Percentiles rank a stretch among this genome's conserved stretches.
Evolutionary conservation across 2,797 vertebrate genomes (phyloP).

Genomic region (Lates japonicus): DNA sequence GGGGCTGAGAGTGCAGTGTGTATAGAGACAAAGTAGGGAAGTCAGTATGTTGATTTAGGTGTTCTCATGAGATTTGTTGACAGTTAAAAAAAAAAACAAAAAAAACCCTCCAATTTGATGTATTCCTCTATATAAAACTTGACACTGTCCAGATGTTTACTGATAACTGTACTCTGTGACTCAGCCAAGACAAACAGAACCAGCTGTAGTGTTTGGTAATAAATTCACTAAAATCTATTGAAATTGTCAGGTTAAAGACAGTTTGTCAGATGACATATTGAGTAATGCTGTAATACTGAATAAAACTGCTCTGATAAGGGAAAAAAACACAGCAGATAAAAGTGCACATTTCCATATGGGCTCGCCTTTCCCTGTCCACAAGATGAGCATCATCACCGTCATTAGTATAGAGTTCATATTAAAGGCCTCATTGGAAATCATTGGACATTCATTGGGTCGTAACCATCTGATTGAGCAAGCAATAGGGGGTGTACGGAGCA

Average conservation of each 20-base stretch:
- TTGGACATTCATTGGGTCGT: conserved; percentile 89
- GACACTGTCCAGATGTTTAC: conserved; percentile 34
- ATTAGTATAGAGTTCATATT: conserved; percentile 61
- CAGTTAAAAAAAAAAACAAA: not conserved
- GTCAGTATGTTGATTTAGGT: conserved; percentile 13
- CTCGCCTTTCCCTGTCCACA: conserved; percentile 56
- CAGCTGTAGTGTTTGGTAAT: conserved; percentile 52
- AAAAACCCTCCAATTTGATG: not conserved
- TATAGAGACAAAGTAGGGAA: not conserved
- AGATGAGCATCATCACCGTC: conserved; percentile 43
- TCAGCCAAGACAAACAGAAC: conserved; percentile 54
- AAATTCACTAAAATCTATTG: not conserved
- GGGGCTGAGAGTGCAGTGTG: not conserved
- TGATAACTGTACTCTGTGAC: conserved; percentile 18
- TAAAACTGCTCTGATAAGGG: conserved; percentile 18
- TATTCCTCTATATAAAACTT: conserved; percentile 9
- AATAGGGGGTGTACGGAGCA: conserved; percentile 13
- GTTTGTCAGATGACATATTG: conserved; percentile 19
- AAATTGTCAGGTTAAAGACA: conserved; percentile 10
- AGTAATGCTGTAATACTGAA: conserved; percentile 60
- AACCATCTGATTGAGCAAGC: conserved; percentile 82
- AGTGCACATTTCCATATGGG: conserved; percentile 58
- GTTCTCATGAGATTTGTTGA: conserved; percentile 15
- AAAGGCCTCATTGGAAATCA: conserved; percentile 87
- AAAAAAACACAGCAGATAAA: conserved; percentile 41